Percentiles rank a stretch among this genome's conserved stretches.
phyloP scores from a whole-genome alignment of 2,113 vertebrate species.

The Antechinus flavipes region DNA sequence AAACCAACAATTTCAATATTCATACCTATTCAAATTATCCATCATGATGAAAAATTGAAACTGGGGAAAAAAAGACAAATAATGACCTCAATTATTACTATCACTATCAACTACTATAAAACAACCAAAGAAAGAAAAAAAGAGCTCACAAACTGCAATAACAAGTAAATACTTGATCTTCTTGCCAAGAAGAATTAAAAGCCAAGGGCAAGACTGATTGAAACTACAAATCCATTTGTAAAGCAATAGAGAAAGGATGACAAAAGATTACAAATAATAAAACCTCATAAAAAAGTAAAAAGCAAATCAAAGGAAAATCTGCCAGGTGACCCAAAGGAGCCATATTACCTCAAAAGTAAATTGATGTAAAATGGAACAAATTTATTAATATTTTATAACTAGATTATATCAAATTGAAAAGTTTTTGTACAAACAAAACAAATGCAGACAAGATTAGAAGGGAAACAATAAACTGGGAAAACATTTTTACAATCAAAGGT shows the following conservation, averaged over 20 bases:
- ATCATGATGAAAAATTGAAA: not conserved
- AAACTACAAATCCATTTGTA: not conserved
- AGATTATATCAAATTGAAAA: no score
- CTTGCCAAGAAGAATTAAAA: not conserved
- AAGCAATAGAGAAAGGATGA: not conserved
- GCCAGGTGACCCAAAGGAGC: not conserved
- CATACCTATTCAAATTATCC: not conserved
- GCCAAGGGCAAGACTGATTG: not conserved
- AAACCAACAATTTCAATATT: not conserved
- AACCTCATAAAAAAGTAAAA: not conserved
- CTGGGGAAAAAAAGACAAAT: not conserved
- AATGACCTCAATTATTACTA: not conserved
- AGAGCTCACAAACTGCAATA: not conserved
- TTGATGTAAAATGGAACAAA: not conserved
- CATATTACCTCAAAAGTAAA: not conserved
- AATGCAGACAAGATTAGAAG: no score
- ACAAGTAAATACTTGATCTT: not conserved
- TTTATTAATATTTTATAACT: not conserved
- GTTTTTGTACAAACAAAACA: no score
- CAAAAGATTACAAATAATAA: not conserved
- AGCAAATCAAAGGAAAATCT: not conserved
- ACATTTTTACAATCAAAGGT: no score
- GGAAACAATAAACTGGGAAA: no score
- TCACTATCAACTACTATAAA: not conserved
- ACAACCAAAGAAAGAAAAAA: not conserved